Base-by-base conservation (phyloP, 2,797 vertebrate species). In the Anomalospiza imberbis region DNA sequence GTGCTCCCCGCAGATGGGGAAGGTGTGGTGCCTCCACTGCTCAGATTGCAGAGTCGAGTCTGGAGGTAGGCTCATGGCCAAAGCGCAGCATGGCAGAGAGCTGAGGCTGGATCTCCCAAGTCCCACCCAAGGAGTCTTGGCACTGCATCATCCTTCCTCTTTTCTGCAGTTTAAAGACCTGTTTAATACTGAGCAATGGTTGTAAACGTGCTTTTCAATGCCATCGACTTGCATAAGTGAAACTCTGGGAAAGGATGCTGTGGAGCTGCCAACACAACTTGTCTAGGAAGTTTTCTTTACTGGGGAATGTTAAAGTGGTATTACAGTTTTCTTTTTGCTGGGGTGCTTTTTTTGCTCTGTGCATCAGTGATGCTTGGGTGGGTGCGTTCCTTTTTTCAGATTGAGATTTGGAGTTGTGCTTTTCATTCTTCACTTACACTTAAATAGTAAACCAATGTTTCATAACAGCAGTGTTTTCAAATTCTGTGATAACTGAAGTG, bases 11-110 rank as follows among this genome's bases (percentile, higher is more conserved):
- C 22, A 12, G 12, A 44, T 47, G 22, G 25, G 34, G 24, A 57
- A 18, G 22, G n/a, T 12, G 34, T 29, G 53, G 29, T 66, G 53
- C 34, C 24, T 47, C 40, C 1, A 0, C 34, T 13, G 12, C 48
- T 87, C 10, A 1, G 57, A 22, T 13, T 10, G 22, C 44, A 5
- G 0, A 51, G 32, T 50, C 9, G 6, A 45, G 24, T 25, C 42
- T 0, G 0, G 9, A 20, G 54, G 24, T 19, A 5, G 42, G 31
- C 51, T 85, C 0, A 1, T 4, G 5, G 25, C 20, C 6, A 1
- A 40, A 63, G 32, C n/a, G 45, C 2, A 4, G 31, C 66, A 9
- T 0, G 1, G 21, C 28, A 31, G n/a, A 61, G 38, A 62, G 12
- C n/a, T 17, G 53, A 29, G 16, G 31, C 63, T 58, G 22, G 6